Base-by-base conservation (phyloP, 1,140 invertebrate species). In the Drosophila murphyi region DNA sequence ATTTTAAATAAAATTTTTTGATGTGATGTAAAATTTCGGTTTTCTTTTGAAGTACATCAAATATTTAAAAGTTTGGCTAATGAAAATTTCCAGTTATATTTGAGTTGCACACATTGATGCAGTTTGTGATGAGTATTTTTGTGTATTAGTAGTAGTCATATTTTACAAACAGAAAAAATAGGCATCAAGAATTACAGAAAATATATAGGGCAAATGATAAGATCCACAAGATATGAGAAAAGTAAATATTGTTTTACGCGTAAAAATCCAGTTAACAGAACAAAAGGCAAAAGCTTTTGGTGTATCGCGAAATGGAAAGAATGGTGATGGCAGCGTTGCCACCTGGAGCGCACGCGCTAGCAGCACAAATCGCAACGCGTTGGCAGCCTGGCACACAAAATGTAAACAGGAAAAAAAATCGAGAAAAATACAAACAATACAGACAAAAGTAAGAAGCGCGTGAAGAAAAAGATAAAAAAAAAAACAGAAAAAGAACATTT, bases 351-450 rank as follows among this genome's bases (percentile, higher is more conserved):
- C 68, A 64, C 39, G 60, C 57, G 59, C 54, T 75, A 34, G 12
- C 43, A 39, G 34, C 4, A n/a, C n/a, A 28, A 39, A 34, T 45
- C 34, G 12, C 3, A 20, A 31, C 29, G 37, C 28, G 56, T 76
- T 72, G 73, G 73, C 69, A 76, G 61, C 35, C 35, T 4, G n/a
- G 5, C 37, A 39, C 55, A 47, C 80, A 85, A 83, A 88, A 89
- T 88, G 83, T 83, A 80, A 82, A 82, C 81, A 80, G 81, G 77
- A 85, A 80, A 85, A 74, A 80, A 82, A 81, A 76, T 82, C 87
- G 80, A 82, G 83, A 87, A 87, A 88, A 88, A 87, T 79, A 87
- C 85, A 88, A 88, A 89, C 83, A 88, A 88, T 86, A 88, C 83
- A 89, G 78, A 88, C 76, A 86, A 81, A 83, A 89, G 73, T 76